Percentiles rank a stretch among this genome's conserved stretches.
These are phyloP conservation scores for Polietes domitor DNA, from an alignment of 2,888 invertebrate species.

Conservation along the genomic window DNA sequence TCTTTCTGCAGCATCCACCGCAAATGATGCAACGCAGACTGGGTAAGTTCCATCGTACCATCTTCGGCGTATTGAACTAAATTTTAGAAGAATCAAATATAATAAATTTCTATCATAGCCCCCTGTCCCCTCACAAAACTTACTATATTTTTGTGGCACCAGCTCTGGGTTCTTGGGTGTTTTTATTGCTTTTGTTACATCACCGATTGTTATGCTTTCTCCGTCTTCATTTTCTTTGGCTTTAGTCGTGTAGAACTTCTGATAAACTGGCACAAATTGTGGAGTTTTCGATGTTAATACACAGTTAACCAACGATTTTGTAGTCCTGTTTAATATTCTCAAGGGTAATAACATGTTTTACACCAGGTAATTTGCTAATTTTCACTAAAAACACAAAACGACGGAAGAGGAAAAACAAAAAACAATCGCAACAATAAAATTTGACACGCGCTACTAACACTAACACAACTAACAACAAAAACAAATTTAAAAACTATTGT, in stretches of 20 bases:
- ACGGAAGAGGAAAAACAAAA: conserved; percentile 7
- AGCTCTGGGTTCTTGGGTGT: conserved; percentile 87
- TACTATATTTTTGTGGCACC: conserved; percentile 85
- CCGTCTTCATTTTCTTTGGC: conserved; percentile 24
- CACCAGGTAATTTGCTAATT: conserved; percentile 29
- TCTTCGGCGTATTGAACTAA: conserved; percentile 80
- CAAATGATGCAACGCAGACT: conserved; percentile 89
- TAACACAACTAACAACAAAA: conserved; percentile 20
- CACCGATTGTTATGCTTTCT: conserved; percentile 85
- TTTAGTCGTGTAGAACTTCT: conserved; percentile 67
- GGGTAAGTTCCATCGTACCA: conserved; percentile 84
- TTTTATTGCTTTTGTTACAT: conserved; percentile 85
- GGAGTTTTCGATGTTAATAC: conserved; percentile 32
- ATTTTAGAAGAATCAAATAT: conserved; percentile 69
- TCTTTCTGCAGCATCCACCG: conserved; percentile 99
- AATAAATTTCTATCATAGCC: conserved; percentile 72
- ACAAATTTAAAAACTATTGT: neutral
- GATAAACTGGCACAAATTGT: conserved; percentile 52
- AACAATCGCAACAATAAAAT: neutral
- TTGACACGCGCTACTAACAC: too few relatives aligned
- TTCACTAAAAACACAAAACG: conserved; percentile 20
- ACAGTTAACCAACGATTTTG: conserved; percentile 40
- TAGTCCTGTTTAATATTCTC: conserved; percentile 57
- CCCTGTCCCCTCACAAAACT: too few relatives aligned
- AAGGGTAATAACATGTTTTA: conserved; percentile 65